A percentile compares a stretch with the other conserved stretches of the same genome.
Evolutionary conservation across 2,113 vertebrate species (phyloP).

Genomic region (Tachysurus fulvidraco): DNA sequence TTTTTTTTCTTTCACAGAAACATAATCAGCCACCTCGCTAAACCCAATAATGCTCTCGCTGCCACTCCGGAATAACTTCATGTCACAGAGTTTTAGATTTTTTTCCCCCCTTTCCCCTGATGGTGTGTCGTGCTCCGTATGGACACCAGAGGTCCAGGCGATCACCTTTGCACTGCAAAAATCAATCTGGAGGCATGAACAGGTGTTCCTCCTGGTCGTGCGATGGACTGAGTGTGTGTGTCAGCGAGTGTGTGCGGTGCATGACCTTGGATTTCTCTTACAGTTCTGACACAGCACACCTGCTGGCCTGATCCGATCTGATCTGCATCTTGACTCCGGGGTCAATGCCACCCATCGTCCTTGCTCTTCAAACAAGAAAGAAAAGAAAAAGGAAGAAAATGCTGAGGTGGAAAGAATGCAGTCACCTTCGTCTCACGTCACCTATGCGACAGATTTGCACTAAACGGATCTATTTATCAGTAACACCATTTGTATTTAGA

Average conservation of each 20-base stretch:
- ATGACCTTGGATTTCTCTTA: conserved; percentile 65
- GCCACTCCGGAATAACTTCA: conserved; percentile 1
- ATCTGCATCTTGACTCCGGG: conserved; percentile 58
- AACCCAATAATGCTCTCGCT: neutral
- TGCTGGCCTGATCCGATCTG: conserved; percentile 54
- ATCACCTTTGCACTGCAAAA: conserved; percentile 42
- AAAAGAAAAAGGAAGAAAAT: conserved; percentile 30
- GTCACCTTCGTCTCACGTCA: conserved; percentile 40
- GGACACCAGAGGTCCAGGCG: conserved; percentile 4
- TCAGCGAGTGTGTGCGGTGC: conserved; percentile 14
- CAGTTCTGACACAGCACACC: conserved; percentile 64
- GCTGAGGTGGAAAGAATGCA: conserved; percentile 56
- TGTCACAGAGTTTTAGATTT: conserved; percentile 7
- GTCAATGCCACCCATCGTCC: conserved; percentile 23
- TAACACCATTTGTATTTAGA: neutral
- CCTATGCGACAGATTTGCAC: conserved; percentile 30
- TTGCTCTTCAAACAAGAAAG: conserved; percentile 42
- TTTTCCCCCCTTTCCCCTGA: neutral
- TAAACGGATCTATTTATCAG: neutral
- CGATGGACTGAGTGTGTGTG: conserved; percentile 24
- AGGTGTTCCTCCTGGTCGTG: conserved; percentile 43
- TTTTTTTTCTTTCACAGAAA: neutral
- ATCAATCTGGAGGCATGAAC: conserved; percentile 48
- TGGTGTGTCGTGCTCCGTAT: conserved; percentile 24
- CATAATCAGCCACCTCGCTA: neutral